Base-by-base conservation (phyloP, 2,797 vertebrate species). In the Xenopus petersii region DNA sequence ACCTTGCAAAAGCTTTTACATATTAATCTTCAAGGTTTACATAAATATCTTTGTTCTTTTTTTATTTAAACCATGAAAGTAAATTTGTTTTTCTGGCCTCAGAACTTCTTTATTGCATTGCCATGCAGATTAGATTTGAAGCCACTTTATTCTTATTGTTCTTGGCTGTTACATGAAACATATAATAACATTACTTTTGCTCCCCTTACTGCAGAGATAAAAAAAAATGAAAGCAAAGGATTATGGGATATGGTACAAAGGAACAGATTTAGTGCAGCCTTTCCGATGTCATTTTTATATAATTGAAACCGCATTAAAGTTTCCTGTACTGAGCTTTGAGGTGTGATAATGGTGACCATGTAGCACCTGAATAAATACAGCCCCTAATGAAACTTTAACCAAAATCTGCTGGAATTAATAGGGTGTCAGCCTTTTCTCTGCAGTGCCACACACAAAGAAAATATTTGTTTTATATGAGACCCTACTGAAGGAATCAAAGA, bases 361-460 rank as follows among this genome's bases (percentile, higher is more conserved):
- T 82, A 83, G 21, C 86, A 89, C 80, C 82, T 86, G 80, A 83
- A 86, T 76, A 82, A 86, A 87, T 81, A 85, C 9, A 47, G 55
- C 75, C 73, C 69, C 58, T 0, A 0, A 65, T 68, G 64, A 70
- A 82, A 58, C 48, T 80, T 51, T 15, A 9, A 80, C 63, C 12
- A 13, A 56, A 75, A 70, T 0, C 0, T 82, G 59, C 2, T 26
- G 56, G 64, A 79, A 78, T 12, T 63, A 0, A 76, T 51, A 0
- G 0, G 56, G 5, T 64, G 65, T 75, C 16, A 47, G 13, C 15
- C 62, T 64, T 16, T 17, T 16, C 54, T 56, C n/a, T 56, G 54
- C 9, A 10, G 54, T 56, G 13, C 54, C 54, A 56, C 16, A 56
- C 54, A 56, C 7, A 51, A 42, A 42, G 36, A 17, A 56, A 16